A percentile compares a stretch with the other conserved stretches of the same genome.
Conservation (phyloP, 2,888 invertebrate species). For the Stenolophus ochropezus region DNA sequence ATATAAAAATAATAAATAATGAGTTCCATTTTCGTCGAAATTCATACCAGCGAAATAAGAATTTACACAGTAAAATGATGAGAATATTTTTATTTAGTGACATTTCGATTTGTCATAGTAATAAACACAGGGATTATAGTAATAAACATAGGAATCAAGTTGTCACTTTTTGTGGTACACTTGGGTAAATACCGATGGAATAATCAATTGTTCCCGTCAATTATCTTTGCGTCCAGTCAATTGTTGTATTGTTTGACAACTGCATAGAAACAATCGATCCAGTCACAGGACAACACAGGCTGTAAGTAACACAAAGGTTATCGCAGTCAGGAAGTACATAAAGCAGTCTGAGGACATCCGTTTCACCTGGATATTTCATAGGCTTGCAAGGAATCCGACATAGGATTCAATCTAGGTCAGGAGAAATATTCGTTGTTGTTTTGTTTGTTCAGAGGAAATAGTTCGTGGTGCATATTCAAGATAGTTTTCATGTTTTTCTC, state of each 20-base stretch:
- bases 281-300: not conserved
- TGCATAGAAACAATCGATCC: not conserved
- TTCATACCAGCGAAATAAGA: too few relatives aligned
- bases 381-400: constrained; percentile 14
- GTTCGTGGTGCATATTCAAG: constrained; percentile 4
- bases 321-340: constrained; percentile 11
- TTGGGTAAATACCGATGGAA: too few relatives aligned
- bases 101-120: too few relatives aligned
- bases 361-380: constrained; percentile 9
- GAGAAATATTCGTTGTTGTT: constrained; percentile 18
- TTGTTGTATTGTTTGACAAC: constrained; percentile 5
- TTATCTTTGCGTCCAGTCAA: too few relatives aligned
- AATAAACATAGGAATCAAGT: too few relatives aligned
- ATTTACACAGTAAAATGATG: too few relatives aligned
- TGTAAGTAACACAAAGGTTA: constrained; percentile 45
- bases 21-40: too few relatives aligned
- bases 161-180: too few relatives aligned
- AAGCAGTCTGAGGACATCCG: not conserved
- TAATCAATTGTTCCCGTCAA: too few relatives aligned
- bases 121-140: too few relatives aligned
- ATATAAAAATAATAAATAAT: too few relatives aligned
- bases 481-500: not conserved
- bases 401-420: constrained; percentile 22
- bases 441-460: constrained; percentile 4
- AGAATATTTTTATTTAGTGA: too few relatives aligned